A percentile compares a stretch with the other conserved stretches of the same genome.
phyloP scores from a whole-genome alignment of 2,888 invertebrate species.

The Xanthia togata region DNA sequence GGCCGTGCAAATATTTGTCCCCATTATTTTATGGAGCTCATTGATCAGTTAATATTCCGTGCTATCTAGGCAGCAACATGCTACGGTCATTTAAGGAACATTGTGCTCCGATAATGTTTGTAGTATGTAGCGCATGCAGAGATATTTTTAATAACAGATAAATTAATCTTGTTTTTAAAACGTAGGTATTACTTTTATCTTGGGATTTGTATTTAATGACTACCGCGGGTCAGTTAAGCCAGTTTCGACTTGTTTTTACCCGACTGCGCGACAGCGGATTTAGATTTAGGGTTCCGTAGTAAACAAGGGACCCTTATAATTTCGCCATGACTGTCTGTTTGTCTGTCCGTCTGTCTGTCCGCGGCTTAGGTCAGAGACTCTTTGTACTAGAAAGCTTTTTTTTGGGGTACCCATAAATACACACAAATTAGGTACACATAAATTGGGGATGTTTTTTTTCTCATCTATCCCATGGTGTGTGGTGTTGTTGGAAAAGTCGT shows the following conservation, averaged over 20 bases:
- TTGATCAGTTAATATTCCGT: constrained; percentile 31
- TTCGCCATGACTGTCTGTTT: no score
- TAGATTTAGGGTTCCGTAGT: not conserved
- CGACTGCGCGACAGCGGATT: no score
- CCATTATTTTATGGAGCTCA: constrained; percentile 42
- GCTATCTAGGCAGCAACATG: not conserved
- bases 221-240: not conserved
- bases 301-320: no score
- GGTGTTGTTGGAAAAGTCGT: no score
- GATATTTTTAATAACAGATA: not conserved
- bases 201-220: not conserved
- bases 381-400: no score
- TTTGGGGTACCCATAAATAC: no score
- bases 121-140: not conserved
- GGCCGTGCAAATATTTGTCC: constrained; percentile 51
- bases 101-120: not conserved
- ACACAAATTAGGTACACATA: no score
- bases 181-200: not conserved
- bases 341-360: no score
- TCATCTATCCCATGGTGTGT: no score
- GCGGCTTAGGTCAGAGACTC: no score
- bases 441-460: no score
- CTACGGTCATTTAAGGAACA: not conserved
- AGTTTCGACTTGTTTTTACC: not conserved
- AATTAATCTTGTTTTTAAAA: not conserved